A percentile compares a stretch with the other conserved stretches of the same genome.
Evolutionary conservation across 2,113 vertebrate genomes (phyloP).

Genomic region (Poeciliopsis turrubarensis): DNA sequence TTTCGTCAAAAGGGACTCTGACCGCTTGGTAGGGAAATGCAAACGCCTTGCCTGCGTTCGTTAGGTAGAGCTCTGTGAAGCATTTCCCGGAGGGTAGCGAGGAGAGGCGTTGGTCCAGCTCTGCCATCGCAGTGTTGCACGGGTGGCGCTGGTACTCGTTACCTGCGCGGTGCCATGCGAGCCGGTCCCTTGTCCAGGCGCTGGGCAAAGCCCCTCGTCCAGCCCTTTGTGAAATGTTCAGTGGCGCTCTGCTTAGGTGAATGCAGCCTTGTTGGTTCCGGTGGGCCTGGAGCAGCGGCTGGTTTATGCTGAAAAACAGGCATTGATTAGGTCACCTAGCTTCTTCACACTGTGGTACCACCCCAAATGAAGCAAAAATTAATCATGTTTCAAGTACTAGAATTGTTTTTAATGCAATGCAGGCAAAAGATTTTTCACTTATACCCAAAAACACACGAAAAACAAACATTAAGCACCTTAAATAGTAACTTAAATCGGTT

Average conservation of each 20-base stretch:
- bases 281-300: conserved; percentile 42
- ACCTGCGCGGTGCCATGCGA: conserved; percentile 34
- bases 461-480: background rate
- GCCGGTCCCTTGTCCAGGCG: conserved; percentile 37
- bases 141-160: conserved; percentile 29
- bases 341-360: background rate
- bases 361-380: background rate
- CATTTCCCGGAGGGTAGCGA: conserved; percentile 68
- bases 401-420: too few relatives aligned
- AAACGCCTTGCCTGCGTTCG: conserved; percentile 60
- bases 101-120: conserved; percentile 64
- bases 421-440: background rate
- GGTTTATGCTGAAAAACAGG: background rate
- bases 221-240: conserved; percentile 75
- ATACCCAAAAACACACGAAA: background rate
- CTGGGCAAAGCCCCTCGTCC: conserved; percentile 64
- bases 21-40: conserved; percentile 73
- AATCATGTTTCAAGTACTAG: too few relatives aligned
- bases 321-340: background rate
- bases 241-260: conserved; percentile 67
- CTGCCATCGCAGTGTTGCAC: conserved; percentile 42
- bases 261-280: conserved; percentile 63
- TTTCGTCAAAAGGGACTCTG: conserved; percentile 78
- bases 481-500: too few relatives aligned
- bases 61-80: conserved; percentile 63